These are phyloP conservation scores for Coenobita brevimanus DNA, from an alignment of 1,140 invertebrate genomes.

Conservation along the genomic window DNA sequence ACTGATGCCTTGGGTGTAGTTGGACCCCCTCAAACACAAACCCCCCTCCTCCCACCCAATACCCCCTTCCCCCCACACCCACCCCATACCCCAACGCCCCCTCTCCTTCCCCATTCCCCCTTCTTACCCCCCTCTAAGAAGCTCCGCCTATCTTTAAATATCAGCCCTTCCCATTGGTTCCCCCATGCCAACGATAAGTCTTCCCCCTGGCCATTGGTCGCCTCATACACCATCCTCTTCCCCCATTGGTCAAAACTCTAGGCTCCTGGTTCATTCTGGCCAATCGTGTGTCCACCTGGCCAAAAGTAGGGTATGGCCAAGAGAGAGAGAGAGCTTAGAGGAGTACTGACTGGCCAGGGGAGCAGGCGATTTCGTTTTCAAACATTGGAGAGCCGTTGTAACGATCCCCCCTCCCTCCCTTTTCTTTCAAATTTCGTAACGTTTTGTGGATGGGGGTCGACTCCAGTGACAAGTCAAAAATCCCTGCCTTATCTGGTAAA, in stretches of 20 bases:
- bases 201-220: slow-evolving; percentile 35
- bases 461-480: too few relatives aligned
- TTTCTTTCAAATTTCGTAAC: too few relatives aligned
- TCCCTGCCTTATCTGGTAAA: too few relatives aligned
- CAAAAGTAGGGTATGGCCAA: not conserved
- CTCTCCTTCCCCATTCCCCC: too few relatives aligned
- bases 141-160: slow-evolving; percentile 59
- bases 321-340: not conserved
- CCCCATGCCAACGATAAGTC: slow-evolving; percentile 45
- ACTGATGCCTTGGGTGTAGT: slow-evolving; percentile 54
- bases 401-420: not conserved
- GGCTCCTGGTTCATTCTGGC: slow-evolving; percentile 8
- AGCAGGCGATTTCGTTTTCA: not conserved
- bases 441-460: too few relatives aligned
- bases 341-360: too few relatives aligned
- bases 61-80: too few relatives aligned
- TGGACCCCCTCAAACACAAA: slow-evolving; percentile 62
- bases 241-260: slow-evolving; percentile 14
- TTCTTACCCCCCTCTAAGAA: slow-evolving; percentile 6
- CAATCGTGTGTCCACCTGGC: slow-evolving; percentile 23
- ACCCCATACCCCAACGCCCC: slow-evolving; percentile 52
- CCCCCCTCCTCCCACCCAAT: not conserved
- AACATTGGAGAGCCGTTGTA: not conserved
- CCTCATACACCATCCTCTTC: not conserved
- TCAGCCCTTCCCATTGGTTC: slow-evolving; percentile 41